These are phyloP conservation scores for Psylliodes chrysocephalus DNA, from an alignment of 2,888 invertebrate species.

Conservation along the genomic window DNA sequence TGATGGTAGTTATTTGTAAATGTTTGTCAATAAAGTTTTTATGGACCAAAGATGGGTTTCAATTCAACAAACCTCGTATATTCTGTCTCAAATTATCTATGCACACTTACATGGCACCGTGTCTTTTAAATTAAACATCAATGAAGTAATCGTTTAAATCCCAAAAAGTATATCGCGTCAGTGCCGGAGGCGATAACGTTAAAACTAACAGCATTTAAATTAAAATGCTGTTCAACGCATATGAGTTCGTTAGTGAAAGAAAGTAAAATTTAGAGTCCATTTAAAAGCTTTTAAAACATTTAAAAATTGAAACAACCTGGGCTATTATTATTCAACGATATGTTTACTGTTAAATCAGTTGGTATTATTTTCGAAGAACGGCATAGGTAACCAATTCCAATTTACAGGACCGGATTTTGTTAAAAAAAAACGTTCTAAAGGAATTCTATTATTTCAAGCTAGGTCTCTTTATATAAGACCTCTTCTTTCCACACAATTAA, in stretches of 20 bases:
- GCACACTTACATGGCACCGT: neutral
- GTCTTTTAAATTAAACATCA: neutral
- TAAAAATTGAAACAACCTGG: slow-evolving; percentile 33
- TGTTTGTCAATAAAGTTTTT: too few relatives aligned
- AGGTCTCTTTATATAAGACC: too few relatives aligned
- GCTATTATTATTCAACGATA: slow-evolving; percentile 16
- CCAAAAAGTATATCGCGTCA: neutral
- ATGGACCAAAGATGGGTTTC: too few relatives aligned
- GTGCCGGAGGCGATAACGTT: neutral
- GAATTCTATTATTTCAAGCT: too few relatives aligned
- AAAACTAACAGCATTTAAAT: neutral
- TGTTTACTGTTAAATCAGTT: slow-evolving; percentile 17
- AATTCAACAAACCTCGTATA: too few relatives aligned
- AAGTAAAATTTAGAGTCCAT: slow-evolving; percentile 54
- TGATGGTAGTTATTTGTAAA: neutral
- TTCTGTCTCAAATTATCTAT: neutral
- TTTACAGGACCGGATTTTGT: neutral
- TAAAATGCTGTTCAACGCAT: slow-evolving; percentile 45
- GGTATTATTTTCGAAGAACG: too few relatives aligned
- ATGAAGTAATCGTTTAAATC: too few relatives aligned
- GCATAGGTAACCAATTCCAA: neutral
- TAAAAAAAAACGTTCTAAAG: too few relatives aligned
- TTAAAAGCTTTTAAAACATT: slow-evolving; percentile 47
- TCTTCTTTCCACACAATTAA: too few relatives aligned
- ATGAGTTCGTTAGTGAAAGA: slow-evolving; percentile 53